These are phyloP conservation scores for Alethe diademata DNA, from an alignment of 2,113 vertebrate species.

Conservation along the genomic window DNA sequence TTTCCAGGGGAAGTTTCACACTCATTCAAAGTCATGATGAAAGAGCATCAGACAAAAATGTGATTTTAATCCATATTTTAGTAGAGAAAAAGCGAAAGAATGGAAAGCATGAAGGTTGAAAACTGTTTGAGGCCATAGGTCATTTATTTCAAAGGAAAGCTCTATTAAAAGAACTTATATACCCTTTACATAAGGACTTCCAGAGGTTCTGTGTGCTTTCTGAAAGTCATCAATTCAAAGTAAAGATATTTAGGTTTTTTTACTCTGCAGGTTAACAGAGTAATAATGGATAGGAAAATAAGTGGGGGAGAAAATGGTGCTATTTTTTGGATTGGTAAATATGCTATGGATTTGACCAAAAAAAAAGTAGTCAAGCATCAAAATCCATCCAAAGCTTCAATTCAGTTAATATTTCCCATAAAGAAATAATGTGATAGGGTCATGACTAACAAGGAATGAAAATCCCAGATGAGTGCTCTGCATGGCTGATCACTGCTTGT, in stretches of 20 bases:
- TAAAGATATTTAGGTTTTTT: not conserved
- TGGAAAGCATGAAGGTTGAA: not conserved
- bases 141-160: not conserved
- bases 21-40: not conserved
- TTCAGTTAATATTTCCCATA: not conserved
- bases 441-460: not conserved
- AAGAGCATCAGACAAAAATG: not conserved
- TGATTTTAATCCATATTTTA: conserved; percentile 1
- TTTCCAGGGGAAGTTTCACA: not conserved
- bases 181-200: not conserved
- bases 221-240: not conserved
- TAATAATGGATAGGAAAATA: not conserved
- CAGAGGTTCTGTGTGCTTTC: not conserved
- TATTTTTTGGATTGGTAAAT: not conserved
- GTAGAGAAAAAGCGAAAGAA: not conserved
- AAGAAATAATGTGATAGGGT: not conserved
- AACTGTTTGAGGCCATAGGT: not conserved
- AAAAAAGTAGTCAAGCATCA: not conserved
- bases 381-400: not conserved
- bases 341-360: not conserved
- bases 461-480: not conserved
- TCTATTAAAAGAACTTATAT: not conserved
- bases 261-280: not conserved
- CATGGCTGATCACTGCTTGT: not conserved
- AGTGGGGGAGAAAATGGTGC: not conserved